A percentile compares a stretch with the other conserved stretches of the same genome.
Evolutionary conservation across 2,113 vertebrate species (phyloP).

Genomic region (Mirza zaza): DNA sequence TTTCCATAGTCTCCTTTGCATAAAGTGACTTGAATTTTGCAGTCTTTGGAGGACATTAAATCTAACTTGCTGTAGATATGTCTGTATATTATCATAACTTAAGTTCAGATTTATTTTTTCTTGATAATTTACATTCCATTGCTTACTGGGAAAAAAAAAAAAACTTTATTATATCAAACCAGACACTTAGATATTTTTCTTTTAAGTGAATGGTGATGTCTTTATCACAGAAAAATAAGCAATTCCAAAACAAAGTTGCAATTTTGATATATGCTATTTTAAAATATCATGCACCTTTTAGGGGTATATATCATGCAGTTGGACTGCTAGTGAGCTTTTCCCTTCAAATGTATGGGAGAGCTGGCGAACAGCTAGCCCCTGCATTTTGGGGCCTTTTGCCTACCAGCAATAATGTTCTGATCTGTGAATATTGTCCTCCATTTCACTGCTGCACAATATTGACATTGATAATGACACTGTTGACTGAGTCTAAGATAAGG

Average conservation of each 20-base stretch:
- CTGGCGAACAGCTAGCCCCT: fast-evolving
- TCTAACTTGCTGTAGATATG: neutral
- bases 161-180: slow-evolving; percentile 3
- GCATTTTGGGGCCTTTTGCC: neutral
- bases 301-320: neutral
- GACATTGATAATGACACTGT: neutral
- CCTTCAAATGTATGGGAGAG: too few species aligned
- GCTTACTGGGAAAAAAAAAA: slow-evolving; percentile 45
- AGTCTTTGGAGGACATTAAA: neutral
- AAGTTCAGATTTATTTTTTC: slow-evolving; percentile 39
- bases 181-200: neutral
- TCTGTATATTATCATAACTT: neutral
- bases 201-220: neutral
- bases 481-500: slow-evolving; percentile 24
- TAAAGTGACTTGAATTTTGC: neutral
- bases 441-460: neutral
- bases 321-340: neutral
- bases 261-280: neutral
- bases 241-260: neutral
- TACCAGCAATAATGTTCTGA: neutral
- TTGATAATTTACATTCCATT: slow-evolving; percentile 35
- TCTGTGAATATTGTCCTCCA: neutral
- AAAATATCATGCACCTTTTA: neutral
- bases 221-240: slow-evolving; percentile 25
- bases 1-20: neutral